Base-by-base conservation (phyloP, 2,113 vertebrate species). In the Oryzias celebensis region DNA sequence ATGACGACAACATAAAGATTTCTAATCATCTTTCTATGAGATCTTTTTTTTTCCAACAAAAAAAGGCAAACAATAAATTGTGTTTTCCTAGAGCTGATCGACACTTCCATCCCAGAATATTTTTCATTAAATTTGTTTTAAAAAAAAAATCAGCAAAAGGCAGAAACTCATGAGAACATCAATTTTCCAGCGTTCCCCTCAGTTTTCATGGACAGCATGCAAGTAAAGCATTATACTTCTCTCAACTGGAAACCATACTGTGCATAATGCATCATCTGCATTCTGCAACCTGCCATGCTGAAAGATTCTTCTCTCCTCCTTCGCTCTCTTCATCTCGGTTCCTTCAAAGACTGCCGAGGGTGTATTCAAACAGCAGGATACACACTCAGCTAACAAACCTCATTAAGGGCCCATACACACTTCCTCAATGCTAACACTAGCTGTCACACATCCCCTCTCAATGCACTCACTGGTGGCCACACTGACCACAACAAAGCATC, bases 321-420 rank as follows among this genome's bases (percentile, higher is more conserved):
- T 74, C 36, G 17, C 63, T 75, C 73, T 80, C 84, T 78, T 82
- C 79, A 74, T 82, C 83, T 80, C 88, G 74, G 65, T 74, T 66
- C 83, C 81, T 86, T 88, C 80, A 90, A 87, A 87, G 85, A 82
- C 72, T 62, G 71, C 74, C 71, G 80, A 84, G 83, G 68, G 62
- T 78, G 76, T 53, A 89, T 90, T 91, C 83, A 90, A 88, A 84
- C 85, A 84, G 87, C 82, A 78, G 83, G 86, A 87, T 76, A 78
- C 78, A 80, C 79, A 78, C 91, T 90, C 79, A 43, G 83, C 78
- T 88, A 82, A 85, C 85, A 88, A 88, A 87, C 82, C 80, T 87
- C 86, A 90, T 89, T 87, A 88, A 85, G 72, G 74, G 68, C 75
- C 86, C 79, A 86, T 89, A 88, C 86, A 88, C 84, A 75, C 66